phyloP scores from a whole-genome alignment of 2,797 vertebrate species.

The Toxotes lorentzi region DNA sequence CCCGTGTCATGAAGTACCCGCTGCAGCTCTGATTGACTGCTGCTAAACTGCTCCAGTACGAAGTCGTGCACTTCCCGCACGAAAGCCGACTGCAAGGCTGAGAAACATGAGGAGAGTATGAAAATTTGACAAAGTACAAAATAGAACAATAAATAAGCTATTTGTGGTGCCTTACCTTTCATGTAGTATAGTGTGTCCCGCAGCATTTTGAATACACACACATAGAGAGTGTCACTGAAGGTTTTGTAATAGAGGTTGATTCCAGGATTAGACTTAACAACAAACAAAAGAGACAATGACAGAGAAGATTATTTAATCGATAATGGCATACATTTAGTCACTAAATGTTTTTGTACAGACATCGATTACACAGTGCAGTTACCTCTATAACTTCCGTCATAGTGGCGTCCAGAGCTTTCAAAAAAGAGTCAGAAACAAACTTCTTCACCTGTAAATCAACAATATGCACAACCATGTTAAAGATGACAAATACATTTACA shows the following conservation, averaged over 20 bases:
- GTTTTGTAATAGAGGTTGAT: conserved; percentile 90
- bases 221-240: conserved; percentile 95
- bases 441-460: conserved; percentile 88
- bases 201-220: conserved; percentile 98
- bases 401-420: conserved; percentile 89
- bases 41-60: conserved; percentile 96
- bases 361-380: conserved; percentile 18
- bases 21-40: conserved; percentile 94
- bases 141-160: not conserved
- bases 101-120: not conserved
- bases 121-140: not conserved
- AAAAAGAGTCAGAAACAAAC: conserved; percentile 90
- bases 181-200: conserved; percentile 95
- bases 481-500: not conserved
- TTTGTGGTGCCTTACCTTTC: conserved; percentile 87
- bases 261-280: conserved; percentile 84
- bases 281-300: conserved; percentile 40
- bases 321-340: not conserved
- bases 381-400: conserved; percentile 90
- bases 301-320: conserved; percentile 31
- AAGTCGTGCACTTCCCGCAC: conserved; percentile 97
- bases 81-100: conserved; percentile 90
- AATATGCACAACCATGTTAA: conserved; percentile 14
- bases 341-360: not conserved
- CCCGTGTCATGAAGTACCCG: conserved; percentile 92